phyloP scores from a whole-genome alignment of 2,888 invertebrate species.

The Xanthorhoe spadicearia region DNA sequence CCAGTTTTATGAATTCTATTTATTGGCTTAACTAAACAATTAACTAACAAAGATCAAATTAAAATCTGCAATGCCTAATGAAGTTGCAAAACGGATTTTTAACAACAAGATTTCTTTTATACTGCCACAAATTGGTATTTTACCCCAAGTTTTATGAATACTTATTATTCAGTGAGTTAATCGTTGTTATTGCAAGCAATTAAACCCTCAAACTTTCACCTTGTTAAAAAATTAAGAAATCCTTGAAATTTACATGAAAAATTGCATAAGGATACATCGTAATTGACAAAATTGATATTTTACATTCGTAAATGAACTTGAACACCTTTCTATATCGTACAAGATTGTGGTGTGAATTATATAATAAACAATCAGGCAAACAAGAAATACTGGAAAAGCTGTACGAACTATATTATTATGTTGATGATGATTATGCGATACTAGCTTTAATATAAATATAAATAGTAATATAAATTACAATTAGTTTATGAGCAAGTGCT shows the following conservation, averaged over 20 bases:
- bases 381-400: neutral
- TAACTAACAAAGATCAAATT: slow-evolving; percentile 7
- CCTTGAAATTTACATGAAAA: slow-evolving; percentile 20
- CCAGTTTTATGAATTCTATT: no score
- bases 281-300: neutral
- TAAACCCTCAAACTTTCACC: slow-evolving; percentile 33
- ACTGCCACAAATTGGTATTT: slow-evolving; percentile 35
- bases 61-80: slow-evolving; percentile 22
- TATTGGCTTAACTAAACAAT: neutral
- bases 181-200: slow-evolving; percentile 30
- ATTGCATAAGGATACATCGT: slow-evolving; percentile 2
- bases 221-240: slow-evolving; percentile 28
- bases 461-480: no score
- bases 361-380: neutral
- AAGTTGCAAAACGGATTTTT: slow-evolving; percentile 21
- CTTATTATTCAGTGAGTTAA: slow-evolving; percentile 36
- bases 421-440: no score
- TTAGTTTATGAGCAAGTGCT: no score
- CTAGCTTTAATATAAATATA: no score
- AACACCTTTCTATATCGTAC: neutral
- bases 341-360: neutral
- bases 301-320: neutral
- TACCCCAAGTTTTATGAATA: slow-evolving; percentile 33
- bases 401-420: no score
- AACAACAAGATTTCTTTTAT: slow-evolving; percentile 34